Percentiles rank a stretch among this genome's conserved stretches.
Conservation (phyloP, 1,140 invertebrate genomes). For the Gryon sp. region DNA sequence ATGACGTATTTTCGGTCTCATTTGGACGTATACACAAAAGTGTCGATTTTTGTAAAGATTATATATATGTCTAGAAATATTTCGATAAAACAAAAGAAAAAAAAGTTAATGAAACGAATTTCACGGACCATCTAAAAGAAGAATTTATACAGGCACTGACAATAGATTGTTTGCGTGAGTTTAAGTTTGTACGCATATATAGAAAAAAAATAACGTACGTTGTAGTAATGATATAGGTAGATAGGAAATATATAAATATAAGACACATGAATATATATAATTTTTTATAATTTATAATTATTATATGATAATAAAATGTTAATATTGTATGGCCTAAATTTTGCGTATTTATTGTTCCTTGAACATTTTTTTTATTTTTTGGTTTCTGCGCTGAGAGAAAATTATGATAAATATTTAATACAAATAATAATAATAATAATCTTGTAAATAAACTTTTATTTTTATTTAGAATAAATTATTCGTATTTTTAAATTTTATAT, state of each 20-base stretch:
- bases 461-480: too few species aligned
- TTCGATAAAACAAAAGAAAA: conserved; percentile 38
- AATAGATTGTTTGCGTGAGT: conserved; percentile 62
- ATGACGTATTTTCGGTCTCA: conserved; percentile 61
- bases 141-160: conserved; percentile 63
- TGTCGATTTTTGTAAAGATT: conserved; percentile 56
- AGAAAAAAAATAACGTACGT: conserved; percentile 57
- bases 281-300: conserved; percentile 66
- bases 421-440: too few species aligned
- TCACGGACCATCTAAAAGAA: conserved; percentile 56
- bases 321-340: conserved; percentile 58
- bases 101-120: conserved; percentile 47
- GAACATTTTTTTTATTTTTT: too few species aligned
- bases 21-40: conserved; percentile 58
- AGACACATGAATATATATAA: conserved; percentile 54
- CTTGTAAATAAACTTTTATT: too few species aligned
- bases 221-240: conserved; percentile 55
- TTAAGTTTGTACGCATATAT: conserved; percentile 59
- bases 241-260: conserved; percentile 64
- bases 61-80: conserved; percentile 56
- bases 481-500: too few species aligned
- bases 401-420: too few species aligned
- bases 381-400: too few species aligned
- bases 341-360: conserved; percentile 12
- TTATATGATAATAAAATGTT: conserved; percentile 65